These are phyloP conservation scores for Macrotrachela quadricornifera DNA, from an alignment of 1,140 invertebrate species.

Conservation along the genomic window DNA sequence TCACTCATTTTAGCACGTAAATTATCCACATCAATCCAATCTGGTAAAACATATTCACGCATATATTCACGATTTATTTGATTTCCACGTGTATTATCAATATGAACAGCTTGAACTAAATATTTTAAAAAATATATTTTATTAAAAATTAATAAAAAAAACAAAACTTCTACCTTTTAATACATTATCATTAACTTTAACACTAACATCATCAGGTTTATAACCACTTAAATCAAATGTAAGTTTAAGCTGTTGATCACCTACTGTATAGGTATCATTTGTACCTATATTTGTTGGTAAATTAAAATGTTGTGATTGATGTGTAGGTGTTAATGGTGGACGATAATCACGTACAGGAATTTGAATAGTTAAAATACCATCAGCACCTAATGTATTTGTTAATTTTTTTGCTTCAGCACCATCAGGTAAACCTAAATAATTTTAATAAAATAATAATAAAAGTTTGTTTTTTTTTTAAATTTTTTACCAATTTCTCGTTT, in stretches of 20 bases:
- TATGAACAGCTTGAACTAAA: conserved; percentile 4
- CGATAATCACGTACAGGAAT: conserved; percentile 1
- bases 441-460: no score
- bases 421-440: background rate
- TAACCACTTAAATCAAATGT: conserved; percentile 8
- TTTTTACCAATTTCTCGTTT: conserved; percentile 2
- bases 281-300: background rate
- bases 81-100: background rate
- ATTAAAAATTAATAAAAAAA: no score
- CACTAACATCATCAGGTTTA: conserved; percentile 9
- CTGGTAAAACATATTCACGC: conserved; percentile 3
- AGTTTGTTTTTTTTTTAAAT: no score
- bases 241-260: conserved; percentile 2
- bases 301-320: background rate
- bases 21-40: conserved; percentile 1
- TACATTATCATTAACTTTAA: conserved; percentile 9
- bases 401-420: conserved; percentile 3
- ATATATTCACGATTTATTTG: conserved; percentile 7
- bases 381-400: conserved; percentile 3
- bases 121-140: background rate
- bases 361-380: conserved; percentile 2
- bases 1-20: conserved; percentile 8
- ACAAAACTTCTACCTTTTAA: background rate
- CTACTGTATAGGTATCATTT: background rate
- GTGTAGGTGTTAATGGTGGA: background rate